These are phyloP conservation scores for Bombyx mandarina DNA, from an alignment of 1,140 invertebrate genomes.

Conservation along the genomic window DNA sequence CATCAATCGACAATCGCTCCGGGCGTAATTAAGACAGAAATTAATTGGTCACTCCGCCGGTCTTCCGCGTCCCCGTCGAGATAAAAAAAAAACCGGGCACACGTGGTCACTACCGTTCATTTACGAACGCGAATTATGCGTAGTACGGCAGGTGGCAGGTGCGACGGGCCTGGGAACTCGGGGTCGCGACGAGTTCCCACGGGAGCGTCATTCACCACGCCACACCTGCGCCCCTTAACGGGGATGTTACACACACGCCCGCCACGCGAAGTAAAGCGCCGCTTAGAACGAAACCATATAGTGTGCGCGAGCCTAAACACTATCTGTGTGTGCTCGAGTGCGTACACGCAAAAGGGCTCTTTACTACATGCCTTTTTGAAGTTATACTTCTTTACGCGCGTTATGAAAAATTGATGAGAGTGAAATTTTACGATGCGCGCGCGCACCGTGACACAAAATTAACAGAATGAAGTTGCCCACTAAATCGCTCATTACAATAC, in stretches of 20 bases:
- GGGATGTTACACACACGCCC: constrained; percentile 58
- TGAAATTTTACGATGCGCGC: too few relatives aligned
- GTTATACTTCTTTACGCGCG: too few relatives aligned
- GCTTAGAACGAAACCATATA: constrained; percentile 30
- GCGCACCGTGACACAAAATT: too few relatives aligned
- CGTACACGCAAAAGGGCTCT: constrained; percentile 34
- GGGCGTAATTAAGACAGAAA: constrained; percentile 52
- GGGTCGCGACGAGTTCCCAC: constrained; percentile 61
- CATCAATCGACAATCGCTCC: constrained; percentile 5
- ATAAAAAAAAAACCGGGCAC: constrained; percentile 36
- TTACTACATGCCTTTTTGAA: constrained; percentile 17
- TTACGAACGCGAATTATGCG: constrained; percentile 70
- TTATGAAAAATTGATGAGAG: too few relatives aligned
- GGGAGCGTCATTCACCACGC: constrained; percentile 56
- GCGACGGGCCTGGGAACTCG: constrained; percentile 53
- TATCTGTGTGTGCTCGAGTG: constrained; percentile 24
- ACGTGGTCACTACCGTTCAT: constrained; percentile 70
- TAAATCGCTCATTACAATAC: too few relatives aligned
- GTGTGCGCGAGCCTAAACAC: constrained; percentile 8
- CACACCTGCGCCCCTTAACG: constrained; percentile 64
- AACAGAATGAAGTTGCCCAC: too few relatives aligned
- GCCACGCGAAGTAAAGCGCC: constrained; percentile 61
- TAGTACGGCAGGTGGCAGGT: constrained; percentile 66
- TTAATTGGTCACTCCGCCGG: constrained; percentile 55
- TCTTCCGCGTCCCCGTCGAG: constrained; percentile 55